phyloP scores from a whole-genome alignment of 35 echinoderm and acorn worm genomes.

The Diadema setosum region DNA sequence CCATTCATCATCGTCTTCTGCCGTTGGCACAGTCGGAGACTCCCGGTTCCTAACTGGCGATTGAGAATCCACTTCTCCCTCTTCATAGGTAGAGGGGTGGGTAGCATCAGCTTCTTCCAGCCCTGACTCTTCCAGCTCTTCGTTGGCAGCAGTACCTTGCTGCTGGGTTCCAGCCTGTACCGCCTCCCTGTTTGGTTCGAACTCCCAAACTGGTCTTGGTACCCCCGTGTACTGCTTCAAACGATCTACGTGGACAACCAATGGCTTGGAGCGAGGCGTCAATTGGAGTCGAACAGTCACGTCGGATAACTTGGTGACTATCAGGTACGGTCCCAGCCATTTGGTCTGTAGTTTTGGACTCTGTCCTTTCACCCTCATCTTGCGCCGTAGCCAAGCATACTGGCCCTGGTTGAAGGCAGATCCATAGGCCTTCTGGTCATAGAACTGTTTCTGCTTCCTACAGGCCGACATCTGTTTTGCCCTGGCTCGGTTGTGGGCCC shows the following conservation, averaged over 20 bases:
- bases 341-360: constrained; percentile 50
- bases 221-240: background rate
- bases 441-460: background rate
- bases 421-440: constrained; percentile 7
- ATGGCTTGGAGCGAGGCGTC: background rate
- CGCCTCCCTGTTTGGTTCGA: too few relatives aligned
- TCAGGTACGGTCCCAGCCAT: constrained; percentile 51
- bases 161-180: too few relatives aligned
- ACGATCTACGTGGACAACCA: constrained; percentile 23
- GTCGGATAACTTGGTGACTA: constrained; percentile 31
- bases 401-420: background rate
- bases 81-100: too few relatives aligned
- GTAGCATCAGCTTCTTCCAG: too few relatives aligned
- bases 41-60: too few relatives aligned
- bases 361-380: constrained; percentile 1
- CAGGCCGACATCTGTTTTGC: background rate
- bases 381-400: constrained; percentile 28
- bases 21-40: too few relatives aligned
- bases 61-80: too few relatives aligned
- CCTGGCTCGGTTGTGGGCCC: background rate
- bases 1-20: too few relatives aligned
- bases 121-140: too few relatives aligned
- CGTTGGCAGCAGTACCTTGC: too few relatives aligned
- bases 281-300: constrained; percentile 20
- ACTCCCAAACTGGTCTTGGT: background rate